Conservation (phyloP, 1,140 invertebrate species). For the Calycopis cecrops region DNA sequence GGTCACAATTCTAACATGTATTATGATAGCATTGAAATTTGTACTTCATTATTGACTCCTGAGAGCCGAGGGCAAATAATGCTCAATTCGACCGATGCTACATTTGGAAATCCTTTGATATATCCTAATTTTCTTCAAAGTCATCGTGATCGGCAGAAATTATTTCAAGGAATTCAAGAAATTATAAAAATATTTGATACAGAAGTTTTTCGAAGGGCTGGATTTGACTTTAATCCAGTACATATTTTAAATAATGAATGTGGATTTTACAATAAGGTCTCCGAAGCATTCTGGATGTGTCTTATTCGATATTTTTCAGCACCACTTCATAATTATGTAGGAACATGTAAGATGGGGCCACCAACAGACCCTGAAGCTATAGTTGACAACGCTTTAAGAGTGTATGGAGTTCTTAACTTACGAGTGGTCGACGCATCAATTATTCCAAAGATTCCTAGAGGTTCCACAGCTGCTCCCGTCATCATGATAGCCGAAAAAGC, state of each 20-base stretch:
- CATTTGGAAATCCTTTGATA: constrained; percentile 81
- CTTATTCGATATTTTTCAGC: constrained; percentile 79
- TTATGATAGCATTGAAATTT: constrained; percentile 77
- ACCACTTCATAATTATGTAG: constrained; percentile 83
- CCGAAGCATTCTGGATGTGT: constrained; percentile 85
- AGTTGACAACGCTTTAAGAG: constrained; percentile 82
- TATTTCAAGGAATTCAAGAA: constrained; percentile 81
- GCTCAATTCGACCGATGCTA: constrained; percentile 82
- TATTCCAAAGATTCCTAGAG: constrained; percentile 82
- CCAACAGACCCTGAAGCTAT: constrained; percentile 80
- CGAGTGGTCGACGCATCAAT: constrained; percentile 87
- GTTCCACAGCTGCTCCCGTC: constrained; percentile 83
- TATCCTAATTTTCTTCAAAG: constrained; percentile 89
- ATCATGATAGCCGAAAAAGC: constrained; percentile 94
- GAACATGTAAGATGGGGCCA: constrained; percentile 88
- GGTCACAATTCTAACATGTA: constrained; percentile 76
- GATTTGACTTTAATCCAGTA: constrained; percentile 59
- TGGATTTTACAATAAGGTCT: constrained; percentile 70
- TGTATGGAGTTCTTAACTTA: constrained; percentile 81
- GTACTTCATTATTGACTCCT: constrained; percentile 82
- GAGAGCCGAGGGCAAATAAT: constrained; percentile 82
- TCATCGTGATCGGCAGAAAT: constrained; percentile 80
- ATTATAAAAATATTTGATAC: constrained; percentile 73
- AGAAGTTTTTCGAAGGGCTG: constrained; percentile 68
- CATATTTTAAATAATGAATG: constrained; percentile 74